These are phyloP conservation scores for Microplitis manilae DNA, from an alignment of 2,888 invertebrate species.

Conservation along the genomic window DNA sequence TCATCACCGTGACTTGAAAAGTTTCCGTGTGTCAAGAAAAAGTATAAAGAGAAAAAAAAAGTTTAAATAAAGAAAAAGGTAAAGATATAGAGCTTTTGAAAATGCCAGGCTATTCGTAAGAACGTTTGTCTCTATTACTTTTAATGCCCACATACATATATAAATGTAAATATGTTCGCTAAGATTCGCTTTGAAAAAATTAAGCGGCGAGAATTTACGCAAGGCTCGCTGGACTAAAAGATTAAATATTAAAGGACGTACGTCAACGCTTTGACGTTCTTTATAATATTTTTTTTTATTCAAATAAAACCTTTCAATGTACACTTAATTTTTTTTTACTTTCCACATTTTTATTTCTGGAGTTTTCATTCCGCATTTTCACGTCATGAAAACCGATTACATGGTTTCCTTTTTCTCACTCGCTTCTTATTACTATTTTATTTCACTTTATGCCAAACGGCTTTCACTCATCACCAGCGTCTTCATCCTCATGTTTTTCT, in stretches of 20 bases:
- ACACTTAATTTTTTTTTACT: not conserved
- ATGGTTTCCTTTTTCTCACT: not conserved
- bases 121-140: constrained; percentile 20
- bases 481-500: not conserved
- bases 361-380: not conserved
- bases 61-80: not conserved
- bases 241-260: constrained; percentile 25
- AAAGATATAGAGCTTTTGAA: constrained; percentile 2
- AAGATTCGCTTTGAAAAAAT: constrained; percentile 25
- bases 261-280: constrained; percentile 25
- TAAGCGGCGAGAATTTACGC: constrained; percentile 1
- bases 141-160: not conserved
- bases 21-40: not conserved
- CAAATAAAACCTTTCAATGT: not conserved
- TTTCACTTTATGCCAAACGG: not conserved
- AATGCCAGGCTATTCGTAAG: constrained; percentile 13
- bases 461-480: not conserved
- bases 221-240: constrained; percentile 24
- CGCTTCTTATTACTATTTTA: not conserved
- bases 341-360: not conserved
- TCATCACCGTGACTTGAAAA: not conserved
- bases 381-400: not conserved
- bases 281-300: not conserved
- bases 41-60: constrained; percentile 10
- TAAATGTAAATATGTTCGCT: not conserved